Percentiles rank a stretch among this genome's conserved stretches.
phyloP scores from a whole-genome alignment of 37 sponge, comb jelly and placozoan species.

The Crambe crambe region DNA sequence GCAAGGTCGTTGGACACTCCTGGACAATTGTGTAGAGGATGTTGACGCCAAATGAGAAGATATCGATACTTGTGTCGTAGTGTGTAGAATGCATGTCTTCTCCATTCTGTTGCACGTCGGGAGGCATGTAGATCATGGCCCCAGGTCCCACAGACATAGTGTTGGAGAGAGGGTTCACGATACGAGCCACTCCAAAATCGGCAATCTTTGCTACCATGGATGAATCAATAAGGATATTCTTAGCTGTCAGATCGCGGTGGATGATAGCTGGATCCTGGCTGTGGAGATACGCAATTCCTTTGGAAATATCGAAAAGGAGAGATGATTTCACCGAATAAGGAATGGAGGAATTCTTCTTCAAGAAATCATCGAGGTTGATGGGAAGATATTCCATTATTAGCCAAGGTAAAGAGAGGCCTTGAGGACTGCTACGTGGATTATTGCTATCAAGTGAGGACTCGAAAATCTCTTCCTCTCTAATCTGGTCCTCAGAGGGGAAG shows the following conservation, averaged over 20 bases:
- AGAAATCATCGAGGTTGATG: slow-evolving; percentile 9
- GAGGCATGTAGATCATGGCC: slow-evolving; percentile 37
- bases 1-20: slow-evolving; percentile 29
- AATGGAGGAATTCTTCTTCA: slow-evolving; percentile 1
- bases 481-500: not conserved
- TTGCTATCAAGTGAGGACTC: not conserved
- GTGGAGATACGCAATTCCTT: slow-evolving; percentile 60
- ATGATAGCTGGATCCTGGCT: slow-evolving; percentile 34
- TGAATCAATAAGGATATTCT: slow-evolving; percentile 45
- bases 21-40: slow-evolving; percentile 41
- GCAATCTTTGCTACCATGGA: slow-evolving; percentile 54
- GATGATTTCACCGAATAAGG: slow-evolving; percentile 26
- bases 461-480: not conserved
- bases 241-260: slow-evolving; percentile 61
- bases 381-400: slow-evolving; percentile 49
- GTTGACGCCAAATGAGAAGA: slow-evolving; percentile 62
- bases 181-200: slow-evolving; percentile 62
- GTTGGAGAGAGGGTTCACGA: slow-evolving; percentile 19
- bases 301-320: slow-evolving; percentile 38
- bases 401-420: slow-evolving; percentile 9
- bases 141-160: slow-evolving; percentile 7
- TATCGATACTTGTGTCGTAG: slow-evolving; percentile 6
- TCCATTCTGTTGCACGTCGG: slow-evolving; percentile 9
- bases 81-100: not conserved
- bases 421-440: not conserved